Evolutionary conservation across 2,797 vertebrate species (phyloP).

Genomic region (Vespertilio murinus): DNA sequence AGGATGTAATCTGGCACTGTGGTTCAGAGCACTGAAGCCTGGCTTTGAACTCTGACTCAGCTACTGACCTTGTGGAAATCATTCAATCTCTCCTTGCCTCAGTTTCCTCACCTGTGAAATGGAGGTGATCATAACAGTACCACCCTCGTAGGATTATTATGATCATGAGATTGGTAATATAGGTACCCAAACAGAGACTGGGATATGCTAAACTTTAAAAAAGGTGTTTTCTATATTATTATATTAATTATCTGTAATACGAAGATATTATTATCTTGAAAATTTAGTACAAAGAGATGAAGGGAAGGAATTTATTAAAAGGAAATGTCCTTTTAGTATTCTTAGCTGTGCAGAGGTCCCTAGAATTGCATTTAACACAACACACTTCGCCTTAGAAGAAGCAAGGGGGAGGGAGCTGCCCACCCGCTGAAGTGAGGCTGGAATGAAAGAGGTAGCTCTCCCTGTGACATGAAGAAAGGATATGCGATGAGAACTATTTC

Average conservation of each 20-base stretch:
- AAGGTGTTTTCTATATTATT: background rate
- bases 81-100: background rate
- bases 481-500: background rate
- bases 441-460: background rate
- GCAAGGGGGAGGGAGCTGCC: background rate
- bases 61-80: background rate
- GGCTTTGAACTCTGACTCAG: background rate
- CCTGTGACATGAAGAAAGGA: background rate
- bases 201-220: background rate
- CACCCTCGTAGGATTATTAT: background rate
- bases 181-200: background rate
- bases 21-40: background rate
- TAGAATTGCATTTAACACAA: background rate
- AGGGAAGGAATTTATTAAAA: background rate
- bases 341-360: background rate
- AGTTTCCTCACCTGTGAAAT: background rate
- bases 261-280: background rate
- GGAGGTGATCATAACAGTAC: background rate
- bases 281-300: background rate
- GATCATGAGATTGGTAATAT: background rate
- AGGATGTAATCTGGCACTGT: background rate
- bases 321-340: background rate
- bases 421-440: rapidly evolving
- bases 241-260: background rate
- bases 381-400: background rate